A percentile compares a stretch with the other conserved stretches of the same genome.
phyloP scores from a whole-genome alignment of 2,113 vertebrate genomes.

The Mesocricetus auratus region DNA sequence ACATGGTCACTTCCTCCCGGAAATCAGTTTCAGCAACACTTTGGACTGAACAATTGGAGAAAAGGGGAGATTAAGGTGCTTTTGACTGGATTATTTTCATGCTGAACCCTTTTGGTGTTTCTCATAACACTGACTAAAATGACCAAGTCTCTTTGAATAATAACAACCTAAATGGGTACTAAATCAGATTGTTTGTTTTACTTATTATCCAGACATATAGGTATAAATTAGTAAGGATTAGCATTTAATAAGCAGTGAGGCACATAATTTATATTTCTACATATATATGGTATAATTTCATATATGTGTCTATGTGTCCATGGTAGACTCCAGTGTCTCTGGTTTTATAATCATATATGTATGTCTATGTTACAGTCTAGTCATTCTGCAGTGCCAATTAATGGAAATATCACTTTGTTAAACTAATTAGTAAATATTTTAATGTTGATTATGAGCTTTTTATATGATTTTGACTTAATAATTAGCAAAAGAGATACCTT shows the following conservation, averaged over 20 bases:
- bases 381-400: not conserved
- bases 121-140: constrained; percentile 40
- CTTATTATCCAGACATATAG: not conserved
- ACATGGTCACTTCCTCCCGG: not conserved
- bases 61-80: not conserved
- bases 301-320: not conserved
- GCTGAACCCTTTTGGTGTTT: not conserved
- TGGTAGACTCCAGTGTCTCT: not conserved
- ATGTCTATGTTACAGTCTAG: not conserved
- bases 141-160: constrained; percentile 63
- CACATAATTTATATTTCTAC: not conserved
- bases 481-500: not conserved
- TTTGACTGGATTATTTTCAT: constrained; percentile 20
- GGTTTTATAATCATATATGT: not conserved
- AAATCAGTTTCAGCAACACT: not conserved
- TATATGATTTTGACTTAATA: not conserved
- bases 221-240: not conserved
- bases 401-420: not conserved
- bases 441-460: not conserved
- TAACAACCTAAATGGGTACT: not conserved
- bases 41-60: constrained; percentile 1
- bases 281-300: not conserved
- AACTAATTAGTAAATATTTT: constrained; percentile 45
- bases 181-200: not conserved
- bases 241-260: not conserved